phyloP scores from a whole-genome alignment of 2,113 vertebrate species.

The Carollia perspicillata region DNA sequence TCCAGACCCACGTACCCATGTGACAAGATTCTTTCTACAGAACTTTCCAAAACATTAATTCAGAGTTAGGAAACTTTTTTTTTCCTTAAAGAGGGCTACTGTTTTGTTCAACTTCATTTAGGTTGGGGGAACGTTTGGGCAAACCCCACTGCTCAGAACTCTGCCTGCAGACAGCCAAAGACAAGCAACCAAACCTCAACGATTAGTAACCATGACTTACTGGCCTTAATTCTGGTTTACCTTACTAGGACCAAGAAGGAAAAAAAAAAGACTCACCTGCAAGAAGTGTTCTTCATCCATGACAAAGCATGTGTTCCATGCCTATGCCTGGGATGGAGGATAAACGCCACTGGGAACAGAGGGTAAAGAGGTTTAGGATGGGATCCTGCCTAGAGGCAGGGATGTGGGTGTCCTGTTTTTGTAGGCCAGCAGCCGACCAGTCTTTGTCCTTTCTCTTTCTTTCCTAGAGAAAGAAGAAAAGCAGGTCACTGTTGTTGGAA shows the following conservation, averaged over 20 bases:
- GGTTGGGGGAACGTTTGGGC: not conserved
- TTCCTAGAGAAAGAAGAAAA: conserved; percentile 13
- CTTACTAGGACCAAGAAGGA: not conserved
- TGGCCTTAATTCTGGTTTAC: not conserved
- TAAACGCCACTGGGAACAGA: not conserved
- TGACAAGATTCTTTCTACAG: not conserved
- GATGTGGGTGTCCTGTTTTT: not conserved
- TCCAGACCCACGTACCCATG: not conserved
- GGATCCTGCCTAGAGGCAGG: not conserved
- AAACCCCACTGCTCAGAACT: not conserved
- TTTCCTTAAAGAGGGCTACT: not conserved
- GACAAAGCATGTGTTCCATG: not conserved
- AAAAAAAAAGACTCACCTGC: not conserved
- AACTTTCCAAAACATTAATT: conserved; percentile 23
- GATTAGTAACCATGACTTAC: not conserved
- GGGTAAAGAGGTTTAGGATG: not conserved
- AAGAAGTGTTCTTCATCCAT: not conserved
- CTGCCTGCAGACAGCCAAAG: not conserved
- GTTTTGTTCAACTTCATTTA: not conserved
- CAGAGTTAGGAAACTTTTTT: not conserved
- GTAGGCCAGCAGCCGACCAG: not conserved
- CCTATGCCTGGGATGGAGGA: not conserved
- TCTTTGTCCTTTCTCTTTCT: not conserved
- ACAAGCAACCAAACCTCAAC: not conserved
- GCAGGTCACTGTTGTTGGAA: not conserved